A percentile compares a stretch with the other conserved stretches of the same genome.
Conservation (phyloP, 53 echinoderm and acorn worm species). For the Echinometra lucunter region DNA sequence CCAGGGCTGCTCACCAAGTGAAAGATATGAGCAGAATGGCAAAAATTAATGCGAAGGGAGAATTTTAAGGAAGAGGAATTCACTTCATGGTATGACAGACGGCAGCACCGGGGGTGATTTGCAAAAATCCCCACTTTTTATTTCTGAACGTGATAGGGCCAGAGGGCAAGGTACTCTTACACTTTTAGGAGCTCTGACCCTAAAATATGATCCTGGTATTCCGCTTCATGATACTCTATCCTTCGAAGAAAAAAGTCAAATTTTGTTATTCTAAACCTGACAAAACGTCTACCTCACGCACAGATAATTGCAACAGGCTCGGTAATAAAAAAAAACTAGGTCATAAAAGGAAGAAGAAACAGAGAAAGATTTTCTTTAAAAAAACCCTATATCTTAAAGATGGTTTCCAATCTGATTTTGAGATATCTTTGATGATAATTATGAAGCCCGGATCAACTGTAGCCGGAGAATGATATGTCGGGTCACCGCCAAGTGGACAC, state of each 20-base stretch:
- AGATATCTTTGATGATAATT: no score
- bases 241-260: neutral
- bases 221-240: neutral
- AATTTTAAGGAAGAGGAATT: neutral
- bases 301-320: neutral
- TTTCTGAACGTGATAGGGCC: neutral
- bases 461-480: no score
- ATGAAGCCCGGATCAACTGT: no score
- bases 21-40: neutral
- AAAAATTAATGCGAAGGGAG: no score
- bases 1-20: no score
- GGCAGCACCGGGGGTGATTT: no score
- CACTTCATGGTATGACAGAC: neutral
- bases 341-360: neutral
- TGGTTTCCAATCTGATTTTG: no score
- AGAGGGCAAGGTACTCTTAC: constrained; percentile 3
- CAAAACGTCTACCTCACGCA: neutral
- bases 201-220: constrained; percentile 4
- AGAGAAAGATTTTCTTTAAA: neutral
- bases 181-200: neutral
- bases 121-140: neutral
- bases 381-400: no score
- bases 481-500: no score
- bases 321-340: neutral
- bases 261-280: neutral